Base-by-base conservation (phyloP, 64 coral and sea anemone species). In the Acropora tenuis region DNA sequence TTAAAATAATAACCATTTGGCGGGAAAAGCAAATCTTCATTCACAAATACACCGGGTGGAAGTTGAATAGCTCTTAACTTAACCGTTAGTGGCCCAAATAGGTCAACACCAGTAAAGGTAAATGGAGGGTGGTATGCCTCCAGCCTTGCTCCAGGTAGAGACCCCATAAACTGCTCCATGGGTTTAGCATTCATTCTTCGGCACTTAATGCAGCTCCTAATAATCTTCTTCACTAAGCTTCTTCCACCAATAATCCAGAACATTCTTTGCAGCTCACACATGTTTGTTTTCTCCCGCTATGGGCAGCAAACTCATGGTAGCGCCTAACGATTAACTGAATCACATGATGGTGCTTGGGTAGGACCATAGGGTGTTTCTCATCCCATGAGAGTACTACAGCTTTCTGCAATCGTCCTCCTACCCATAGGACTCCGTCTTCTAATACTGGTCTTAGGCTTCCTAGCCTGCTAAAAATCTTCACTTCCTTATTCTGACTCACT, bases 111-210 rank as follows among this genome's bases (percentile, higher is more conserved):
- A 60, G 86, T 44, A 45, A n/a, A 79, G 4, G 94, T 92, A 4
- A 96, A 96, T 79, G 94, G 90, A 86, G 94, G 94, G 13, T 92
- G 85, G 74, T 92, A 96, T 20, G 90, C 74, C 80, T 89, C 78
- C 13, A 92, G 44, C 45, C 94, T 61, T 44, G 80, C 76, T 77
- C 84, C 82, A 1, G 94, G 90, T 43, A 96, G 87, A 13, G 90
- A 67, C 77, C 78, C 94, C 94, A 96, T 96, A 91, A 92, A 16
- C 88, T 96, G 94, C 40, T 52, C 50, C 86, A 92, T 58, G 77
- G 86, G 90, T 88, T 75, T 92, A 55, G 85, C 80, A 50, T 96
- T 95, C 86, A 85, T 19, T 8, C 86, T 90, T 76, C 78, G 86
- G 80, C 94, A 96, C 55, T 80, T 95, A 41, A 96, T 81, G 73